Evolutionary conservation across 1,140 invertebrate species (phyloP).

Genomic region (Ridgeia piscesae): DNA sequence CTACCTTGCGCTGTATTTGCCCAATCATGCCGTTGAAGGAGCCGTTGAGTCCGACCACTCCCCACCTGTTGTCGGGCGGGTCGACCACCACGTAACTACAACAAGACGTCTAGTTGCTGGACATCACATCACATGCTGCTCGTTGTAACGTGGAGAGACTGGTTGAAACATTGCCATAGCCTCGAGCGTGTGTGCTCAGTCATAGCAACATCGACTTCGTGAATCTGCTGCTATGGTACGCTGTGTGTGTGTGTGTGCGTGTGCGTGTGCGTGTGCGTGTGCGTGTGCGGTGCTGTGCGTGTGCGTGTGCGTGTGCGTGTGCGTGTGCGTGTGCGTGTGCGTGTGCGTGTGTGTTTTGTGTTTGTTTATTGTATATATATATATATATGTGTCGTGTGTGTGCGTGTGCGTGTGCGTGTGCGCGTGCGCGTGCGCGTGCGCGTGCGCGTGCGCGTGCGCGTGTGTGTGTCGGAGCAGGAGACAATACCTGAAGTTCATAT

Average conservation of each 20-base stretch:
- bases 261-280: too few species aligned
- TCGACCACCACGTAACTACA: conserved; percentile 34
- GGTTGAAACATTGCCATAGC: neutral
- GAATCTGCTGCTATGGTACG: neutral
- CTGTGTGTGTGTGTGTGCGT: neutral
- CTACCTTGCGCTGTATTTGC: conserved; percentile 34
- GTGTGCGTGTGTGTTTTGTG: too few species aligned
- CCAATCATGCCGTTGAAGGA: conserved; percentile 51
- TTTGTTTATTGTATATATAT: too few species aligned
- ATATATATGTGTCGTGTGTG: too few species aligned
- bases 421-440: too few species aligned
- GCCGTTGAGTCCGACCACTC: conserved; percentile 25
- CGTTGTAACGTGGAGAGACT: too few species aligned
- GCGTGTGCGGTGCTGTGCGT: too few species aligned
- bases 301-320: too few species aligned
- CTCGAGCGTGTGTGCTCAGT: neutral
- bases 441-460: too few species aligned
- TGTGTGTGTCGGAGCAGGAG: neutral
- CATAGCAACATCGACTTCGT: neutral
- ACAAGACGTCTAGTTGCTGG: neutral
- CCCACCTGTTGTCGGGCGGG: conserved; percentile 15
- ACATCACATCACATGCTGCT: too few species aligned
- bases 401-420: too few species aligned
- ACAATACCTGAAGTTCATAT: conserved; percentile 76
- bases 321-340: too few species aligned